Percentiles rank a stretch among this genome's conserved stretches.
phyloP scores from a whole-genome alignment of 2,113 vertebrate genomes.

The Sander vitreus region DNA sequence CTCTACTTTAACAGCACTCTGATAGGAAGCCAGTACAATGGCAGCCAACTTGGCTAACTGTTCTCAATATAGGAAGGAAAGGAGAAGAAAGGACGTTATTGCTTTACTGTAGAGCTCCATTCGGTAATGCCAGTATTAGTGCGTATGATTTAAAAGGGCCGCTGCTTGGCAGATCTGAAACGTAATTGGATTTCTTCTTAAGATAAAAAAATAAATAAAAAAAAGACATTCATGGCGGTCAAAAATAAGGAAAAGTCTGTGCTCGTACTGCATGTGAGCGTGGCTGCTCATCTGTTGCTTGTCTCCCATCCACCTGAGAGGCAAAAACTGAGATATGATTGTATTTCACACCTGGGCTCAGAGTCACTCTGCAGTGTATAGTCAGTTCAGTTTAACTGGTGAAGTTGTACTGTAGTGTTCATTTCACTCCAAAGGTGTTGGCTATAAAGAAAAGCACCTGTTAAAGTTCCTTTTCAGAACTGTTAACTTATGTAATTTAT shows the following conservation, averaged over 20 bases:
- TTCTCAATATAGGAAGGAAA: slow-evolving; percentile 3
- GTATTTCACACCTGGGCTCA: not conserved
- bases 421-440: not conserved
- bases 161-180: slow-evolving; percentile 45
- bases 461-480: too few species aligned
- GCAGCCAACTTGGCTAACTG: slow-evolving; percentile 8
- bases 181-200: slow-evolving; percentile 60
- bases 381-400: not conserved
- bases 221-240: slow-evolving; percentile 18
- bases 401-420: not conserved
- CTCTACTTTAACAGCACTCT: not conserved
- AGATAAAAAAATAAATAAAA: slow-evolving; percentile 39
- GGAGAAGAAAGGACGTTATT: slow-evolving; percentile 9
- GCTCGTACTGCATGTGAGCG: slow-evolving; percentile 12
- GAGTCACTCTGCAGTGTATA: not conserved
- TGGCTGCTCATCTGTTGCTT: not conserved
- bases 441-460: not conserved
- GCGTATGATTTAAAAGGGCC: slow-evolving; percentile 35
- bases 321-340: slow-evolving; percentile 2
- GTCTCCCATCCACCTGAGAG: not conserved
- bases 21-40: slow-evolving; percentile 7
- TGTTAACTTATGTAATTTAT: not conserved
- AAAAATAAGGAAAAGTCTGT: slow-evolving; percentile 47
- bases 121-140: slow-evolving; percentile 29
- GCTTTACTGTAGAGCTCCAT: slow-evolving; percentile 11